phyloP scores from a whole-genome alignment of 2,888 invertebrate species.

The Merodon equestris region DNA sequence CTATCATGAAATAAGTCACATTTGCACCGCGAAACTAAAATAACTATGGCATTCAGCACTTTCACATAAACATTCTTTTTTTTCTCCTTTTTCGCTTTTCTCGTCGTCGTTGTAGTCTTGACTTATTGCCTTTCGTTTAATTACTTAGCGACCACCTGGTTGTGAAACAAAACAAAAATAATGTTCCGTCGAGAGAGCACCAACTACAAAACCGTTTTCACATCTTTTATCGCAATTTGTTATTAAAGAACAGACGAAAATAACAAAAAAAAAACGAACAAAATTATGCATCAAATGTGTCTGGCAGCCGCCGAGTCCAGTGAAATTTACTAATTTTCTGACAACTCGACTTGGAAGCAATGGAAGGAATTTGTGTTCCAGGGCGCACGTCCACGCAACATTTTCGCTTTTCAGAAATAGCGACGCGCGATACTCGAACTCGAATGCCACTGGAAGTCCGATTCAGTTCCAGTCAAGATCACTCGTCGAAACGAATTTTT shows the following conservation, averaged over 20 bases:
- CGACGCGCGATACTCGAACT: slow-evolving; percentile 66
- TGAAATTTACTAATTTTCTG: slow-evolving; percentile 54
- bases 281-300: slow-evolving; percentile 34
- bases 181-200: slow-evolving; percentile 37
- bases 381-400: slow-evolving; percentile 55
- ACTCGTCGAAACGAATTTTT: not conserved
- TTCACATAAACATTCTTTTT: slow-evolving; percentile 52
- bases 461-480: slow-evolving; percentile 53
- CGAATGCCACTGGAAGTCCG: slow-evolving; percentile 54
- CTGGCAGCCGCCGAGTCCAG: slow-evolving; percentile 53
- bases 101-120: slow-evolving; percentile 43
- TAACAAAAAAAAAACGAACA: slow-evolving; percentile 24
- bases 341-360: slow-evolving; percentile 66
- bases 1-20: slow-evolving; percentile 42
- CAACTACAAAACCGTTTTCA: slow-evolving; percentile 39
- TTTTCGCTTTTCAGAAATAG: slow-evolving; percentile 30
- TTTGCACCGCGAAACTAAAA: slow-evolving; percentile 58
- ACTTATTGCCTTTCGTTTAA: slow-evolving; percentile 49
- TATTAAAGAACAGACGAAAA: slow-evolving; percentile 41
- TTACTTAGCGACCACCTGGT: slow-evolving; percentile 59
- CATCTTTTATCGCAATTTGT: slow-evolving; percentile 33
- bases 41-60: slow-evolving; percentile 66
- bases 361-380: slow-evolving; percentile 52
- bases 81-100: slow-evolving; percentile 3
- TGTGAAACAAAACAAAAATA: slow-evolving; percentile 40